Evolutionary conservation across 2,113 vertebrate genomes (phyloP).

Genomic region (Phyllostomus discolor): DNA sequence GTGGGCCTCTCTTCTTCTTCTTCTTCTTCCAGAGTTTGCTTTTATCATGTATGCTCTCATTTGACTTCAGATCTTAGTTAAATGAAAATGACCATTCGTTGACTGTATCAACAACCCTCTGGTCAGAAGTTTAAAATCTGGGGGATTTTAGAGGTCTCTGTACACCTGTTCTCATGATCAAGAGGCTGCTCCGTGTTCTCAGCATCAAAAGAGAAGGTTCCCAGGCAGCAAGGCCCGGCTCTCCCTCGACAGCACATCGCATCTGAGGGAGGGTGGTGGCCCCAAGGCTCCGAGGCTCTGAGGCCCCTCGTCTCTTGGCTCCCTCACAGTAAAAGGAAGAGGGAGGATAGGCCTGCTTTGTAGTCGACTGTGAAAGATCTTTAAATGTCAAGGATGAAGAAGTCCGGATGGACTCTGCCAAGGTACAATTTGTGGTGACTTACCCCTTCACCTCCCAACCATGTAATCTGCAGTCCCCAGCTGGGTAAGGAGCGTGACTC

Average conservation of each 20-base stretch:
- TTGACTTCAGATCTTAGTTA: not conserved
- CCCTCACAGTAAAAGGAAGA: not conserved
- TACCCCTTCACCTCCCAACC: not conserved
- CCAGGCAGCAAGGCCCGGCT: not conserved
- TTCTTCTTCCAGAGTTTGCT: not conserved
- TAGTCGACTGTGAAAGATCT: not conserved
- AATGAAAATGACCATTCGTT: not conserved
- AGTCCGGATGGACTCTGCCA: not conserved
- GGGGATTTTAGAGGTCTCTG: not conserved
- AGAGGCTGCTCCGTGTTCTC: not conserved
- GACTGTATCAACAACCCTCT: too few species aligned
- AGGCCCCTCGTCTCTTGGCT: not conserved
- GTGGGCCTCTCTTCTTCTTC: not conserved
- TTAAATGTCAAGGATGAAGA: slow-evolving; percentile 40
- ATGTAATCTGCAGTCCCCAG: not conserved
- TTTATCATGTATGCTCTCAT: not conserved
- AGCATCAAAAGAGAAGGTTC: not conserved
- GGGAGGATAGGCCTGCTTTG: not conserved
- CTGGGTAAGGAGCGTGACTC: not conserved
- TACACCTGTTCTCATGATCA: not conserved
- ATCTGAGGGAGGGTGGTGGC: not conserved
- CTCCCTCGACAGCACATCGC: not conserved
- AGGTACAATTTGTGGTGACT: not conserved
- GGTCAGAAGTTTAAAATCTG: not conserved
- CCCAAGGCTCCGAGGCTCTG: not conserved